A percentile compares a stretch with the other conserved stretches of the same genome.
phyloP scores from a whole-genome alignment of 2,888 invertebrate species.

The Agriopis aurantiaria region DNA sequence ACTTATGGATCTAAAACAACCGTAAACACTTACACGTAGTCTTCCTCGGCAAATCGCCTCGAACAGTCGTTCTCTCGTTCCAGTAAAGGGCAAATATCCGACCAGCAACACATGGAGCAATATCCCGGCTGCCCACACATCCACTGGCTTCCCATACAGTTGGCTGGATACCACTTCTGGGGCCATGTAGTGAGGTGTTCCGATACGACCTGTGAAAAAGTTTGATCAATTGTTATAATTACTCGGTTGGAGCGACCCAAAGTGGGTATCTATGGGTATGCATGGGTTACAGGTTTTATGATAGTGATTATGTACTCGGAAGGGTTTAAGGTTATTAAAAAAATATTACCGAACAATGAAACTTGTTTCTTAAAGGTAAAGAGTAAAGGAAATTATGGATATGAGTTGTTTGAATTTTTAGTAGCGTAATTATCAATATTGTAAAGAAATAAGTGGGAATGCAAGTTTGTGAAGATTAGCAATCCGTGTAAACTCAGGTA shows the following conservation, averaged over 20 bases:
- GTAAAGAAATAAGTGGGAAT: background rate
- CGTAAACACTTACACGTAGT: slow-evolving; percentile 87
- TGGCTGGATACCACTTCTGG: slow-evolving; percentile 98
- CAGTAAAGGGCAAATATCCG: slow-evolving; percentile 97
- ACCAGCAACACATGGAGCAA: slow-evolving; percentile 97
- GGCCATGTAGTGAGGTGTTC: slow-evolving; percentile 99
- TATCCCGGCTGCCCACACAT: slow-evolving; percentile 99
- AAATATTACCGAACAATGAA: too few species aligned
- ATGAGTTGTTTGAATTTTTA: too few species aligned
- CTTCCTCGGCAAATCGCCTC: slow-evolving; percentile 96
- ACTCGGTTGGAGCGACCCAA: too few species aligned
- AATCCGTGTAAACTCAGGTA: background rate
- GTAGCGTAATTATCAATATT: background rate
- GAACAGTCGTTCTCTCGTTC: slow-evolving; percentile 96
- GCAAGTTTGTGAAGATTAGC: background rate
- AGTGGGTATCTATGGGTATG: too few species aligned
- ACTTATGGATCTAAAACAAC: background rate
- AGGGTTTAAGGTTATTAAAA: background rate
- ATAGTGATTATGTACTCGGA: background rate
- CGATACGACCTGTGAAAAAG: slow-evolving; percentile 91
- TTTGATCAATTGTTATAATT: background rate
- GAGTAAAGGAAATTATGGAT: too few species aligned
- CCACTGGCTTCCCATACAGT: slow-evolving; percentile 97
- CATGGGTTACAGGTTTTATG: background rate
- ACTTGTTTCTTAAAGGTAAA: too few species aligned